Evolutionary conservation across 2,113 vertebrate genomes (phyloP).

Genomic region (Micromys minutus): DNA sequence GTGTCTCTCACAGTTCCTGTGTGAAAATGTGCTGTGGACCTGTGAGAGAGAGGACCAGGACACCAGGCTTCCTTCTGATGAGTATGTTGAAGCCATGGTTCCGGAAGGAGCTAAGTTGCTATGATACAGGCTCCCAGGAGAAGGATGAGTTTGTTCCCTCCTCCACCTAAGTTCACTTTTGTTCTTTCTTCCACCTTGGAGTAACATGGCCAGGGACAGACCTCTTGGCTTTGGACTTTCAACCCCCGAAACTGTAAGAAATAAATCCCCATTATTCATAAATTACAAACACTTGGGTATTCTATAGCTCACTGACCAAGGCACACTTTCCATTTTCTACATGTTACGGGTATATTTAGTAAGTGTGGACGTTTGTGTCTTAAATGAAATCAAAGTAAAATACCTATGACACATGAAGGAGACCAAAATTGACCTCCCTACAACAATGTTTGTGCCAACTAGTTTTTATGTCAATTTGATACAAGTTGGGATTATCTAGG

Average conservation of each 20-base stretch:
- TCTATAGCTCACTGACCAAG: neutral
- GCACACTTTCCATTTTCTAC: neutral
- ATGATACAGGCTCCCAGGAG: neutral
- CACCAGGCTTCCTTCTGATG: neutral
- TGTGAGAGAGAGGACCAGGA: too few relatives aligned
- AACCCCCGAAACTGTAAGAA: neutral
- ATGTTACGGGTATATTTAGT: neutral
- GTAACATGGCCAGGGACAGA: neutral
- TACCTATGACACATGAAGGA: neutral
- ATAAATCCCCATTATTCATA: neutral
- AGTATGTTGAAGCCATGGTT: too few relatives aligned
- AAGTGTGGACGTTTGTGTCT: neutral
- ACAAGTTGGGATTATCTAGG: neutral
- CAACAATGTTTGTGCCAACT: neutral
- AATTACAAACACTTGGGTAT: neutral
- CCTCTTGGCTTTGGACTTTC: neutral
- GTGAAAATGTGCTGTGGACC: neutral
- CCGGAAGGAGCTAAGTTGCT: neutral
- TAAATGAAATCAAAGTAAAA: slow-evolving; percentile 12
- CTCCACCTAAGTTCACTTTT: neutral
- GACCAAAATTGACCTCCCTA: slow-evolving; percentile 11
- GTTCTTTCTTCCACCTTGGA: neutral
- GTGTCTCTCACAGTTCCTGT: neutral
- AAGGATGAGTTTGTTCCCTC: neutral
- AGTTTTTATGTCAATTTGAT: neutral